Conservation (phyloP, 2,888 invertebrate genomes). For the Acleris holmiana region DNA sequence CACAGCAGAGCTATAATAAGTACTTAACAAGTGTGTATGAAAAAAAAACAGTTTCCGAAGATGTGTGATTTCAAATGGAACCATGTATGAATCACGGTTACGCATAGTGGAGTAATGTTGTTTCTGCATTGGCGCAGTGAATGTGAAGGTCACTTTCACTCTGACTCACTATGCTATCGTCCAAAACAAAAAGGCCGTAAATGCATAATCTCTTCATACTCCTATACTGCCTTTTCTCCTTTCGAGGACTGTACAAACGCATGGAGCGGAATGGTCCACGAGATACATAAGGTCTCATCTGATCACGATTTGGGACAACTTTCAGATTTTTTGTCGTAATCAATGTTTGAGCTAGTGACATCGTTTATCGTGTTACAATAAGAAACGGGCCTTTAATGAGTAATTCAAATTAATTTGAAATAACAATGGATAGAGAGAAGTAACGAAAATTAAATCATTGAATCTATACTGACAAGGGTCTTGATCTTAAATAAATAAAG, state of each 20-base stretch:
- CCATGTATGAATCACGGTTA: slow-evolving; percentile 44
- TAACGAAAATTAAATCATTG: too few relatives aligned
- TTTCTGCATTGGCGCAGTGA: slow-evolving; percentile 42
- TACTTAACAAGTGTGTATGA: neutral
- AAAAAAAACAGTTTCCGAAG: neutral
- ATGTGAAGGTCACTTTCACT: slow-evolving; percentile 72
- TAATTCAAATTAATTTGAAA: neutral
- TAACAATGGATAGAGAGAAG: too few relatives aligned
- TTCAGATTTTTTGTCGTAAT: slow-evolving; percentile 21
- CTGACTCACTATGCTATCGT: slow-evolving; percentile 52
- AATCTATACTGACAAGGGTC: too few relatives aligned
- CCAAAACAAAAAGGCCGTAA: too few relatives aligned
- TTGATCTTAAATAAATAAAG: too few relatives aligned
- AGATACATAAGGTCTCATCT: slow-evolving; percentile 26
- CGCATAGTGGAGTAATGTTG: slow-evolving; percentile 50
- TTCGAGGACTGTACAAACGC: too few relatives aligned
- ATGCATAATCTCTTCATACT: too few relatives aligned
- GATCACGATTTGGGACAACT: slow-evolving; percentile 26
- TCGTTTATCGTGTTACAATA: too few relatives aligned
- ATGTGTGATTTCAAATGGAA: neutral
- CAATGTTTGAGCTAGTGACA: neutral
- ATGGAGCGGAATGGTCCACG: too few relatives aligned
- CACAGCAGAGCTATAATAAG: neutral
- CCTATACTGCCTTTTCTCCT: too few relatives aligned
- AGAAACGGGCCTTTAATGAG: neutral